Evolutionary conservation across 1,140 invertebrate genomes (phyloP).

Genomic region (Pectinophora gossypiella): DNA sequence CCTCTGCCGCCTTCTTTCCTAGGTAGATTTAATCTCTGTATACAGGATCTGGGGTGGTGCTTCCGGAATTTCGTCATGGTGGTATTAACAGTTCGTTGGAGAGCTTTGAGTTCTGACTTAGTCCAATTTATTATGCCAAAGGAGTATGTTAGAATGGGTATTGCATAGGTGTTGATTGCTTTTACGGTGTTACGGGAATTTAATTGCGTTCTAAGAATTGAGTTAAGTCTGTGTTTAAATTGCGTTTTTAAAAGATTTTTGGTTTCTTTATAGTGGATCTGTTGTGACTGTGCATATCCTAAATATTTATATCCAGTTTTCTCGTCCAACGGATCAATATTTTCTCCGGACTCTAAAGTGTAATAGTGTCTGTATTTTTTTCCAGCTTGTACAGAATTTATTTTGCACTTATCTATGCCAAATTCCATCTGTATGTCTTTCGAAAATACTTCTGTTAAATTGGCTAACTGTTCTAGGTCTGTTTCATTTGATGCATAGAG

Average conservation of each 20-base stretch:
- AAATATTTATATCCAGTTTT: constrained; percentile 5
- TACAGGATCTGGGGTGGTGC: constrained; percentile 2
- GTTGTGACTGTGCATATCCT: constrained; percentile 4
- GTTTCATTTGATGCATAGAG: not conserved
- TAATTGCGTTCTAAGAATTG: constrained; percentile 6
- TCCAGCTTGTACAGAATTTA: not conserved
- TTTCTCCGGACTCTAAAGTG: not conserved
- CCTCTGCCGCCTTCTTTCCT: constrained; percentile 2
- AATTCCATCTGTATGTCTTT: constrained; percentile 7
- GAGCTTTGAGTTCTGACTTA: not conserved
- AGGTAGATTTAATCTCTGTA: not conserved
- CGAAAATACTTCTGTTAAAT: too few species aligned
- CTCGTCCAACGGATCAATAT: constrained; percentile 3
- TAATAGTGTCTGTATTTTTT: constrained; percentile 1
- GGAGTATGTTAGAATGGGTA: constrained; percentile 3
- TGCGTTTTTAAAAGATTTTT: constrained; percentile 1
- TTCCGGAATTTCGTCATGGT: constrained; percentile 1
- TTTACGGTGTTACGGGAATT: constrained; percentile 7
- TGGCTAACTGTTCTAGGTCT: too few species aligned
- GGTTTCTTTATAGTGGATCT: constrained; percentile 8
- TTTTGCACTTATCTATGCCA: not conserved
- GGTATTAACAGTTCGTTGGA: not conserved
- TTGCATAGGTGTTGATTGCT: constrained; percentile 9
- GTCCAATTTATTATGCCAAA: constrained; percentile 9
- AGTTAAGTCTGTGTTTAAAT: too few species aligned